Base-by-base conservation (phyloP, 2,797 vertebrate genomes). In the Muraenolepis orangiensis region DNA sequence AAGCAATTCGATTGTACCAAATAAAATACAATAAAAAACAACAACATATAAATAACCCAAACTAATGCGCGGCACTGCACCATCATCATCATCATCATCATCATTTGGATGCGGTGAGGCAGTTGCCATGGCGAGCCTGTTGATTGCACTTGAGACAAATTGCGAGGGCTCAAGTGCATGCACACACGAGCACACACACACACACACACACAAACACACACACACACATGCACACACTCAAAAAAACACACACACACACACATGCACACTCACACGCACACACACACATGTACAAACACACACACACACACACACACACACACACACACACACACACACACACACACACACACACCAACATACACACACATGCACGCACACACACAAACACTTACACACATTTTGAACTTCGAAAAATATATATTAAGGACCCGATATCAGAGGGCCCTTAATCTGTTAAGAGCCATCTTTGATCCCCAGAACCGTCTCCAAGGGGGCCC, bases 401-500 rank as follows among this genome's bases (percentile, higher is more conserved):
- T 34, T 8, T 34, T 34, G 7, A 51, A 51, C 4, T 38, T 5
- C 18, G 16, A 16, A 51, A 23, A 57, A 57, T 2, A 23, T n/a
- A n/a, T n/a, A 57, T n/a, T 20, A 61, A 61, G 11, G 2, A 12
- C 8, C 57, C 23, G 12, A 4, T 5, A 34, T 61, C 10, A 61
- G n/a, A 61, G 51, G 51, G 68, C 40, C 66, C 26, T 75, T 30
- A 80, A 75, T 79, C 73, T 79, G 66, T 74, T 82, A 72, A 79
- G 80, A 77, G 67, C 36, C 34, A 77, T 70, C 64, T 69, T 76
- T 79, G 57, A 82, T 82, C 74, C 61, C 67, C 68, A 64, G 26
- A 26, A 64, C 23, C 57, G 57, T 66, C 79, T 81, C 74, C 81
- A 84, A 80, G 69, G 80, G 40, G 61, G 69, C 72, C 72, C 78